These are phyloP conservation scores for Cydia strobilella DNA, from an alignment of 1,140 invertebrate species.

Conservation along the genomic window DNA sequence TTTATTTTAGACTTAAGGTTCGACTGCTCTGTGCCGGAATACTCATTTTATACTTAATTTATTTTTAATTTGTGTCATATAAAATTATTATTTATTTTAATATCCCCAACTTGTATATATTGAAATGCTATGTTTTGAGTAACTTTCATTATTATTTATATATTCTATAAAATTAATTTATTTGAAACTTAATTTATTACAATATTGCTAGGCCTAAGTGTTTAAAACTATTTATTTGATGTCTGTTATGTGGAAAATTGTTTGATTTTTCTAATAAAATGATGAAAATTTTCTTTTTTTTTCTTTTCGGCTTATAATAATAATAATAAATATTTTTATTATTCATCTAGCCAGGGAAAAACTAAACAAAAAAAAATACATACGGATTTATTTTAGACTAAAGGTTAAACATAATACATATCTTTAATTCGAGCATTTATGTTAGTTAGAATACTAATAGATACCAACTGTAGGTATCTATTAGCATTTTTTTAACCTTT, in stretches of 20 bases:
- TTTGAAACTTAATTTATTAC: not conserved
- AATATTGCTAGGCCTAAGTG: not conserved
- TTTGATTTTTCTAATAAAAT: constrained; percentile 9
- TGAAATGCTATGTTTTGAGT: not conserved
- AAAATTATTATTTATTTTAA: not conserved
- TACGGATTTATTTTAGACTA: not conserved
- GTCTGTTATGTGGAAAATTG: constrained; percentile 4
- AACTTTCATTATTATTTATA: not conserved
- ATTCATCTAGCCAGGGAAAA: not conserved
- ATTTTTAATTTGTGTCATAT: constrained; percentile 6
- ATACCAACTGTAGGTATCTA: too few species aligned
- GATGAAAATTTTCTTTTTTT: constrained; percentile 1
- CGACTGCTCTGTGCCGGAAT: constrained; percentile 39
- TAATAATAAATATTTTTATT: too few species aligned
- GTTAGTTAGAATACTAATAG: too few species aligned
- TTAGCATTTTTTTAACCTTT: too few species aligned
- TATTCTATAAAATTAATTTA: not conserved
- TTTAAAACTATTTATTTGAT: constrained; percentile 27
- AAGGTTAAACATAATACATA: not conserved
- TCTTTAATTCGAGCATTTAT: too few species aligned
- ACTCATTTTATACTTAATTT: constrained; percentile 32
- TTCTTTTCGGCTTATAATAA: constrained; percentile 19
- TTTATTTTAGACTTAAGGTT: constrained; percentile 44
- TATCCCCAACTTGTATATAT: too few species aligned
- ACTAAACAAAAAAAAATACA: not conserved